Base-by-base conservation (phyloP, 2,888 invertebrate species). In the Syritta pipiens region DNA sequence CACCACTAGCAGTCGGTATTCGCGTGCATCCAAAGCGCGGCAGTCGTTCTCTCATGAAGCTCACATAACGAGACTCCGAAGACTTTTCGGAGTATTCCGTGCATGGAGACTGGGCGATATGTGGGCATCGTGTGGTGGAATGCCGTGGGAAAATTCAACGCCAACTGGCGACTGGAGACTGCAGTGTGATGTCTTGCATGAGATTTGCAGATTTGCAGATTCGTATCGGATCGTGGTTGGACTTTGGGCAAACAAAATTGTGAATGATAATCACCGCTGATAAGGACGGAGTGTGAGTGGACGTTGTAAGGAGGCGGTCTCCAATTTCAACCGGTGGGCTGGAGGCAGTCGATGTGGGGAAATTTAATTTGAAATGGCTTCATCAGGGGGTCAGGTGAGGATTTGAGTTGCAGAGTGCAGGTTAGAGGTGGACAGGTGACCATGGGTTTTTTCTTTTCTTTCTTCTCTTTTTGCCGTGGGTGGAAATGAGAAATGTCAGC, bases 1-100 rank as follows among this genome's bases (percentile, higher is more conserved):
- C 62, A 68, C 62, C 55, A 59, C 40, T 40, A 42, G 40, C 59
- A 22, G 51, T 40, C 19, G 20, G 20, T 48, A 60, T 53, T 76
- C 62, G 75, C 69, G 69, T 76, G 68, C 75, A 76, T 69, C 62
- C 57, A 44, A 76, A 60, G 35, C 59, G 60, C 30, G 42, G 59
- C 24, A 69, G 26, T 35, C 49, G 68, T 44, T 42, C 42, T n/a
- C n/a, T 37, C 75, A 62, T 68, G 75, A 68, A 57, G 28, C 46
- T 37, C 35, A 62, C 48, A 62, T 26, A 62, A 48, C 37, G 37
- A 26, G n/a, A n/a, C n/a, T n/a, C n/a, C n/a, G n/a, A n/a, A n/a
- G n/a, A 26, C 60, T 60, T 22, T 35, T 22, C 44, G 48, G 37
- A 37, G 60, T 37, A 12, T 37, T 37, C 17, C 37, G 17, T 37